These are phyloP conservation scores for Arvicanthis niloticus DNA, from an alignment of 2,113 vertebrate genomes.

Conservation along the genomic window DNA sequence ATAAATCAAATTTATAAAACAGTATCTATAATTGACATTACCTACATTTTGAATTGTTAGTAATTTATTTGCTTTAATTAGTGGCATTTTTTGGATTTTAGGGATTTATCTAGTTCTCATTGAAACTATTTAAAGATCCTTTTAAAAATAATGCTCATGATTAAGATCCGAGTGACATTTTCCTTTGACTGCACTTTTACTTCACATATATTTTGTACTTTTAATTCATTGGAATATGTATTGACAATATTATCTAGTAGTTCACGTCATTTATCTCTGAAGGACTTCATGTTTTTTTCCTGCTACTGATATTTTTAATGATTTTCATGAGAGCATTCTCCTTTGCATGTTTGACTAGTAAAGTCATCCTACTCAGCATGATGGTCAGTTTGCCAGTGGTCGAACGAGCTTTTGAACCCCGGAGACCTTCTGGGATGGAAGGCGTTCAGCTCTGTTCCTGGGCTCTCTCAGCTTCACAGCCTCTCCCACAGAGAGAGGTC, in stretches of 20 bases:
- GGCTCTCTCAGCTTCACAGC: no score
- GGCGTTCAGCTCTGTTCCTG: no score
- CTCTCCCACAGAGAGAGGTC: no score
- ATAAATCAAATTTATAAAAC: neutral
- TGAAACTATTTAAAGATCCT: neutral
- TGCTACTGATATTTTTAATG: neutral
- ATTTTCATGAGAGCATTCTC: neutral
- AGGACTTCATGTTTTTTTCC: neutral
- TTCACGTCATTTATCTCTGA: neutral
- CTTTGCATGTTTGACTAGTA: neutral
- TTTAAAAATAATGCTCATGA: neutral
- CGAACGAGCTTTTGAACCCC: no score
- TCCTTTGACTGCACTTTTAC: neutral
- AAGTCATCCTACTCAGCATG: neutral
- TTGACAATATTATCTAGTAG: neutral
- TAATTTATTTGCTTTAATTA: neutral
- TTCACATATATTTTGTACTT: neutral
- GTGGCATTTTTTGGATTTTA: neutral
- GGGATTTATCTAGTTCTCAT: neutral
- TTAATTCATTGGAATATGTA: neutral
- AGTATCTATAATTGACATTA: neutral
- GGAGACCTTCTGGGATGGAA: no score
- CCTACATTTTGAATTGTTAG: neutral
- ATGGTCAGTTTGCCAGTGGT: neutral
- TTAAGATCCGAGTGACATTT: neutral